These are phyloP conservation scores for Anastrepha obliqua DNA, from an alignment of 1,140 invertebrate species.

Conservation along the genomic window DNA sequence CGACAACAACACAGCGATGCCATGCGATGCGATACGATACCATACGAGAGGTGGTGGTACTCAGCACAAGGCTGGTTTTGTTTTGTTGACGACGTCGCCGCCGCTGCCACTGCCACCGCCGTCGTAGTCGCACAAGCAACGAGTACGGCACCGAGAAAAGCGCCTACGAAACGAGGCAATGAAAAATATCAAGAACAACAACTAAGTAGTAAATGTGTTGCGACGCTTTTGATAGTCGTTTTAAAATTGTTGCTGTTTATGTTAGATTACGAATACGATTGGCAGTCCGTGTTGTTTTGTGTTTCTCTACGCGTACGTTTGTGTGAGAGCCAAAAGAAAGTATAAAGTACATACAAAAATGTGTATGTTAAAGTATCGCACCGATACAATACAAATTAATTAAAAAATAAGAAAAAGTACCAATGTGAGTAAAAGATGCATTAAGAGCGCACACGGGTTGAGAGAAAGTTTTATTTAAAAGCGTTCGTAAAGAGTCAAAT, in stretches of 20 bases:
- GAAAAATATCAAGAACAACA: conserved; percentile 51
- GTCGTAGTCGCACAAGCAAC: not conserved
- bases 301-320: not conserved
- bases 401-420: not conserved
- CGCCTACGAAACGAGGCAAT: conserved; percentile 30
- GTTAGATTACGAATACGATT: conserved; percentile 26
- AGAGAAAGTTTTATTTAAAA: not conserved
- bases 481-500: not conserved
- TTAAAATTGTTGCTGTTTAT: conserved; percentile 23
- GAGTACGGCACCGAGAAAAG: conserved; percentile 13
- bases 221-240: conserved; percentile 34
- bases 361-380: not conserved
- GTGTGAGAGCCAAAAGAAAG: not conserved
- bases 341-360: not conserved
- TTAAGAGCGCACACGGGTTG: not conserved
- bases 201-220: not conserved
- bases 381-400: not conserved
- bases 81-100: conserved; percentile 44
- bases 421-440: too few relatives aligned
- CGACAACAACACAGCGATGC: not conserved
- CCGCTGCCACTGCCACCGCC: not conserved
- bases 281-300: not conserved
- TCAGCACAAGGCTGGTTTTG: conserved; percentile 33
- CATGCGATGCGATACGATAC: conserved; percentile 19
- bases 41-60: not conserved